Percentiles rank a stretch among this genome's conserved stretches.
These are phyloP conservation scores for Valencia hispanica DNA, from an alignment of 2,797 vertebrate species.

Conservation along the genomic window DNA sequence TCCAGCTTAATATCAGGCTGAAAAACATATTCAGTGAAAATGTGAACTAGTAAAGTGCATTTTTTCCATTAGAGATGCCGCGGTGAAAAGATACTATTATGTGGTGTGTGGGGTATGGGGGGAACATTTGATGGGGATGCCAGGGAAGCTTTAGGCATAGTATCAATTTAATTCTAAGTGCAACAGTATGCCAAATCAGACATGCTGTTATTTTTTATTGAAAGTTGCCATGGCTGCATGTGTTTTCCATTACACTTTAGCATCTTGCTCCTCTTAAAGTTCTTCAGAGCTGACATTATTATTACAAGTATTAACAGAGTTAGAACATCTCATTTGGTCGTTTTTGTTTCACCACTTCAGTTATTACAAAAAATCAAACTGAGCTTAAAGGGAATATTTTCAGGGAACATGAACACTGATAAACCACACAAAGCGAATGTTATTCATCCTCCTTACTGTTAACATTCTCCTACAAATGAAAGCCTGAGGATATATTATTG, in stretches of 20 bases:
- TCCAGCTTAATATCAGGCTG: conserved; percentile 55
- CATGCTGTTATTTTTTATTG: conserved; percentile 24
- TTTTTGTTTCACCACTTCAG: conserved; percentile 43
- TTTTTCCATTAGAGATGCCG: conserved; percentile 62
- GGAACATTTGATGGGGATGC: conserved; percentile 32
- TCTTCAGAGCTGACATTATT: conserved; percentile 43
- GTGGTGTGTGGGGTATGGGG: conserved; percentile 52
- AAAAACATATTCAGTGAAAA: conserved; percentile 65
- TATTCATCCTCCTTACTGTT: no score
- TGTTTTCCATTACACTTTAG: conserved; percentile 50
- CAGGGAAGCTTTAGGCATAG: conserved; percentile 47
- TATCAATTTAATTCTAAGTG: conserved; percentile 48
- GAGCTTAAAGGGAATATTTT: conserved; percentile 44
- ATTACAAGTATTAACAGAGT: conserved; percentile 36
- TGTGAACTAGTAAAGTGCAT: conserved; percentile 64
- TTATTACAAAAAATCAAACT: conserved; percentile 38
- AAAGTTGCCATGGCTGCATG: conserved; percentile 30
- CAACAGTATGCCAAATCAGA: conserved; percentile 43
- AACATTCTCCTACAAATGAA: no score
- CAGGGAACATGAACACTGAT: no score
- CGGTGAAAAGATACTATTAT: conserved; percentile 64
- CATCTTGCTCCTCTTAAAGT: conserved; percentile 24
- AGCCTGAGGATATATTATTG: no score
- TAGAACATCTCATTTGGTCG: conserved; percentile 47
- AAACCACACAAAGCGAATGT: no score